Percentiles rank a stretch among this genome's conserved stretches.
These are phyloP conservation scores for Suncus etruscus DNA, from an alignment of 2,113 vertebrate genomes.

Conservation along the genomic window DNA sequence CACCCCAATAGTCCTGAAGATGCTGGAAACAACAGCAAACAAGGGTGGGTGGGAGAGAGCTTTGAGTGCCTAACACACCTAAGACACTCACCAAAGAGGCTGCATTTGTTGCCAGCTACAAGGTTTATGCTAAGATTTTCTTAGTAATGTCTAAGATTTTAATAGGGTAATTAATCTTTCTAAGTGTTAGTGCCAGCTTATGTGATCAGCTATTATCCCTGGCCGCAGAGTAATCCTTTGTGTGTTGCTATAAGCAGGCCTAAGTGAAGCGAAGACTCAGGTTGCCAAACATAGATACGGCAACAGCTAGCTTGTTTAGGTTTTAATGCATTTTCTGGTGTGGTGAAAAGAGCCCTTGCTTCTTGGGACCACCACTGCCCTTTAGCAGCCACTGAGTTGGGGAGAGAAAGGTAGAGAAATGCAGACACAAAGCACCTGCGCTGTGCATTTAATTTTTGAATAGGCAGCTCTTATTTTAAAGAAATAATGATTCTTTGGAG, in stretches of 20 bases:
- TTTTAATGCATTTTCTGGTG: slow-evolving; percentile 80
- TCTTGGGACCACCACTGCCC: slow-evolving; percentile 74
- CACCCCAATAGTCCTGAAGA: slow-evolving; percentile 62
- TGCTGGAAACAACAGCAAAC: slow-evolving; percentile 75
- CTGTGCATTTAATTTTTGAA: slow-evolving; percentile 64
- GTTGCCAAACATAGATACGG: slow-evolving; percentile 87
- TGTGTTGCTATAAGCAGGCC: slow-evolving; percentile 86
- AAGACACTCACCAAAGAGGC: slow-evolving; percentile 83
- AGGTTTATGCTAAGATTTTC: slow-evolving; percentile 89
- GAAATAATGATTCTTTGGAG: slow-evolving; percentile 70
- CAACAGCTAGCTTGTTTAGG: slow-evolving; percentile 83
- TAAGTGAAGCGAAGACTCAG: slow-evolving; percentile 85
- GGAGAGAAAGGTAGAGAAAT: slow-evolving; percentile 66
- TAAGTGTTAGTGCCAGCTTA: slow-evolving; percentile 90
- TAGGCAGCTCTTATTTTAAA: slow-evolving; percentile 44
- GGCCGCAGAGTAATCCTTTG: slow-evolving; percentile 87
- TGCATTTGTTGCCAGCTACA: slow-evolving; percentile 88
- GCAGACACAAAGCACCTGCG: not conserved
- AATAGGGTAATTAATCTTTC: slow-evolving; percentile 92
- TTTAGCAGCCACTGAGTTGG: slow-evolving; percentile 75
- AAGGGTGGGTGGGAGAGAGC: slow-evolving; percentile 83
- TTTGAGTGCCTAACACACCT: slow-evolving; percentile 82
- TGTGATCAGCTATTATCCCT: slow-evolving; percentile 90
- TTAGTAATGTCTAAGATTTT: slow-evolving; percentile 89
- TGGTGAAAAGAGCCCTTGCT: slow-evolving; percentile 73